Base-by-base conservation (phyloP, 2,113 vertebrate species). In the Ia io region DNA sequence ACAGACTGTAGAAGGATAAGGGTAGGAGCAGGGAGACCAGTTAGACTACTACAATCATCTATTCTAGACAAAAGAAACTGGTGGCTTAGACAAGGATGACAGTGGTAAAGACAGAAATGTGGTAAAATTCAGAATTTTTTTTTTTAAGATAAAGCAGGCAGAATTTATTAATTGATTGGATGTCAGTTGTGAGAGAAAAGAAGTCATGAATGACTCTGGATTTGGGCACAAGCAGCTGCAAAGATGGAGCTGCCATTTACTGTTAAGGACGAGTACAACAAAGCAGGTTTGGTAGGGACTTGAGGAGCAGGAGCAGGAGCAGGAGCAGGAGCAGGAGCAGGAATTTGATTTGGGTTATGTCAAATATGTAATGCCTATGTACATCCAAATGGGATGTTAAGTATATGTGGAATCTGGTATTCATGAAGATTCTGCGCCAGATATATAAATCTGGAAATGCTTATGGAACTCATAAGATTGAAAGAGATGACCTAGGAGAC, bases 201-300 rank as follows among this genome's bases (percentile, higher is more conserved):
- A 56, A 90, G 28, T 70, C 32, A 93, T 49, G 11, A 95, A 88
- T 59, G 20, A 86, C 44, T 79, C 22, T 22, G 53, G 56, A 67
- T 61, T 76, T 74, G 44, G 65, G 74, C 35, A 37, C 85, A 42
- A 78, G 42, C 6, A 88, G n/a, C 51, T 88, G 7, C 30, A 84
- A 88, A 77, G 63, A 74, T 40, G 5, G 13, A 63, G 35, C 22
- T 93, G 59, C 13, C 47, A 67, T 70, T 77, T 88, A 85, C 44
- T 84, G 82, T 12, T 85, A 93, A 97, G 49, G 25, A 91, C 74
- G 42, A 93, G 37, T 32, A 88, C 6, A 71, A 35, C 71, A 93
- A 84, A 88, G 1, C 18, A 87, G 17, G 37, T 91, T 83, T 91
- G 88, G 77, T 67, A 83, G 73, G 23, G 51, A 65, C 71, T 67